Percentiles rank a stretch among this genome's conserved stretches.
Evolutionary conservation across 2,113 vertebrate genomes (phyloP).

Genomic region (Pipa parva): DNA sequence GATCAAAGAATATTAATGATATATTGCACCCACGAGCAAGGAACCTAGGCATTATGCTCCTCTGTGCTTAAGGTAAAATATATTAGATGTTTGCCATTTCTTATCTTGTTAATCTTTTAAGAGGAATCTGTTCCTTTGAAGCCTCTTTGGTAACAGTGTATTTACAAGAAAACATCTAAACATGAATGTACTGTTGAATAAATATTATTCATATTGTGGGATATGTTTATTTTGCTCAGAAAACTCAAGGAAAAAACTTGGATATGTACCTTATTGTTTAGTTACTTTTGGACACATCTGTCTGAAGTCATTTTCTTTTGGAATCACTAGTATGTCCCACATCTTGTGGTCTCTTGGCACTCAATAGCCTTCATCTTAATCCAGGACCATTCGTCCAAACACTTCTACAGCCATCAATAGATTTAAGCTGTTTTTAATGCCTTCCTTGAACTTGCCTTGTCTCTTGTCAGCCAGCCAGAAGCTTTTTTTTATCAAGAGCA

Average conservation of each 20-base stretch:
- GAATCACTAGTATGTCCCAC: conserved; percentile 45
- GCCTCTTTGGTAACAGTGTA: no score
- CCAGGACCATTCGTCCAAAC: conserved; percentile 59
- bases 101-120: neutral
- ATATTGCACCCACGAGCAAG: neutral
- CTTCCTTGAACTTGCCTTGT: conserved; percentile 65
- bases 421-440: conserved; percentile 67
- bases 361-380: conserved; percentile 55
- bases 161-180: no score
- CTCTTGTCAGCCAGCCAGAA: conserved; percentile 71
- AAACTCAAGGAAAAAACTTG: no score
- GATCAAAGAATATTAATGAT: no score
- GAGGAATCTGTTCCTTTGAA: no score
- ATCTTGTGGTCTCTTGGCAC: conserved; percentile 45
- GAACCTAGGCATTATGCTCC: no score
- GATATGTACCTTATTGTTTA: neutral
- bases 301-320: conserved; percentile 5
- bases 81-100: neutral
- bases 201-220: no score
- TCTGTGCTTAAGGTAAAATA: neutral
- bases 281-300: conserved; percentile 16
- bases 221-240: no score
- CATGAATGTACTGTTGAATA: no score
- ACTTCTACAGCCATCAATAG: conserved; percentile 61
- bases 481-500: conserved; percentile 64